Base-by-base conservation (phyloP, 2,797 vertebrate species). In the Mormyrus hasselquistii region DNA sequence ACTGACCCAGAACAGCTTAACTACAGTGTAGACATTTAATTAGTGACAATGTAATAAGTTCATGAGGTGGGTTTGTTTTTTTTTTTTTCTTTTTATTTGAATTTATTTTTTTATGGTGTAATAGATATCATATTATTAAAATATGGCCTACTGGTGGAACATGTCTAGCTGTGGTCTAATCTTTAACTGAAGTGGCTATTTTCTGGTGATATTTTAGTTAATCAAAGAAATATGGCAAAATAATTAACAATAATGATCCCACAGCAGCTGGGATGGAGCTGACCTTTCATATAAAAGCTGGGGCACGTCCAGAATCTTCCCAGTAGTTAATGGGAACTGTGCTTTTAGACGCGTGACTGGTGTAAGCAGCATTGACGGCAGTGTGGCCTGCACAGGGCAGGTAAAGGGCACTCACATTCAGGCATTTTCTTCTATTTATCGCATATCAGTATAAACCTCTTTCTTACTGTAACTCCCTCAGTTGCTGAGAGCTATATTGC, bases 61-160 rank as follows among this genome's bases (percentile, higher is more conserved):
- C 69, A 76, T 76, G 69, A 76, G 69, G 69, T 79, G 73, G 73
- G 14, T 79, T 79, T 79, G 38, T 44, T 41, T 76, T 76, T 73
- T 59, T 19, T n/a, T 16, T 9, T 22, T 59, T n/a, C n/a, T 59
- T 4, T 57, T 53, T 16, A 16, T 16, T 53, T 55, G 14, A 14
- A 55, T 55, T 53, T 6, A 14, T 55, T 57, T 57, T 76, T 44
- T 79, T n/a, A 44, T 44, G 38, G 38, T 44, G 6, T 79, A 44
- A 79, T 79, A 79, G 16, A 79, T 44, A 41, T 44, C 73, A n/a
- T 19, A 9, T 44, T 44, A 79, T 79, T 79, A 44, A 79, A 79
- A 44, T 79, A 79, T 79, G 38, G 38, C 34, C 6, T 5, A 79
- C 38, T 44, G 73, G 73, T 79, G 73, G 73, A 44, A 7, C 38